Conservation (phyloP, 1,140 invertebrate species). For the Drosophila asahinai region DNA sequence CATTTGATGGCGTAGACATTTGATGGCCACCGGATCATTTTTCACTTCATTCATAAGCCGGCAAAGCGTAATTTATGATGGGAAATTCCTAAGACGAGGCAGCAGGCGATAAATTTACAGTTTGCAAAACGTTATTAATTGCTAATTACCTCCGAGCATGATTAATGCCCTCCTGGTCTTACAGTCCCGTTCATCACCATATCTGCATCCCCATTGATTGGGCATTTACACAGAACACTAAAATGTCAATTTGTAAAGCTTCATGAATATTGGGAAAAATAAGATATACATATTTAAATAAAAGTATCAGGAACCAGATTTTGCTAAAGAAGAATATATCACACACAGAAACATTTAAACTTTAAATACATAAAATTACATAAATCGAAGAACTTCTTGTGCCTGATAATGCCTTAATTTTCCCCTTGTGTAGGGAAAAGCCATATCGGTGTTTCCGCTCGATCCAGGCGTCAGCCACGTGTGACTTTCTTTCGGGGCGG, state of each 20-base stretch:
- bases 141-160: constrained; percentile 74
- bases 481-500: constrained; percentile 68
- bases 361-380: no score
- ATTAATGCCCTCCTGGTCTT: constrained; percentile 57
- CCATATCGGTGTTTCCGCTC: constrained; percentile 25
- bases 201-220: constrained; percentile 16
- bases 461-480: constrained; percentile 61
- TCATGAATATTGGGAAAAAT: not conserved
- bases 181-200: constrained; percentile 29
- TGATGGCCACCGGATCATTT: constrained; percentile 46
- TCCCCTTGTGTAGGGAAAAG: constrained; percentile 14
- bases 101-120: constrained; percentile 68
- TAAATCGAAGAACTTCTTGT: not conserved
- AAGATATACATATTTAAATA: not conserved
- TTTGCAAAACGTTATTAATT: constrained; percentile 77
- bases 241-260: not conserved
- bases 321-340: no score
- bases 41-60: constrained; percentile 41
- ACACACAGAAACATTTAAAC: no score
- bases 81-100: constrained; percentile 39
- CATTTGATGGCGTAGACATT: constrained; percentile 32
- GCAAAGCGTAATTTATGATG: constrained; percentile 56
- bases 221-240: constrained; percentile 29
- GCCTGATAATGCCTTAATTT: not conserved
- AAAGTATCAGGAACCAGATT: not conserved